A percentile compares a stretch with the other conserved stretches of the same genome.
Conservation (phyloP, 1,140 invertebrate species). For the Leucophenga varia region DNA sequence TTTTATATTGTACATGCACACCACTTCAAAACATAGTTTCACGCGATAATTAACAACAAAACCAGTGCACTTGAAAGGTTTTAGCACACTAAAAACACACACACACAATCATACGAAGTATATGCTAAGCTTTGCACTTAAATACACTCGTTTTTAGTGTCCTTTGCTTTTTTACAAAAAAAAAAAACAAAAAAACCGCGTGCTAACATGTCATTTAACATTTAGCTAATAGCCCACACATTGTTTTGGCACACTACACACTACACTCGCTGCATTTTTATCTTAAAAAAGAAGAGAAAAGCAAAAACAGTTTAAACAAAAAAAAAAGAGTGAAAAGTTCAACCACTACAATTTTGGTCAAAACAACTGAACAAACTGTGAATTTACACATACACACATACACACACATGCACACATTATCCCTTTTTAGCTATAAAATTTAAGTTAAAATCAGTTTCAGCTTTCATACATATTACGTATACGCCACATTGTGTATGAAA, state of each 20-base stretch:
- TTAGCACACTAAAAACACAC: too few species aligned
- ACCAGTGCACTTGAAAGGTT: too few species aligned
- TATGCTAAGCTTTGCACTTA: too few species aligned
- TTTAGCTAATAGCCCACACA: conserved; percentile 51
- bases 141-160: too few species aligned
- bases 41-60: too few species aligned
- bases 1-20: too few species aligned
- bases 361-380: conserved; percentile 50
- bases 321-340: conserved; percentile 24
- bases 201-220: conserved; percentile 48
- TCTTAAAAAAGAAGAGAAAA: conserved; percentile 14
- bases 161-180: conserved; percentile 6
- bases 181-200: conserved; percentile 4
- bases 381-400: too few species aligned
- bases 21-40: too few species aligned
- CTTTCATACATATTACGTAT: conserved; percentile 46
- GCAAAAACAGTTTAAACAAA: conserved; percentile 18
- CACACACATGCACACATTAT: too few species aligned
- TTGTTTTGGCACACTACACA: conserved; percentile 28
- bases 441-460: conserved; percentile 54
- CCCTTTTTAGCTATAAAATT: too few species aligned
- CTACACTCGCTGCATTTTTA: too few species aligned
- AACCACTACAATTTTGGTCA: conserved; percentile 50
- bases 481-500: conserved; percentile 35
- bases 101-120: too few species aligned